Conservation (phyloP, 2,797 vertebrate genomes). For the Discoglossus pictus region DNA sequence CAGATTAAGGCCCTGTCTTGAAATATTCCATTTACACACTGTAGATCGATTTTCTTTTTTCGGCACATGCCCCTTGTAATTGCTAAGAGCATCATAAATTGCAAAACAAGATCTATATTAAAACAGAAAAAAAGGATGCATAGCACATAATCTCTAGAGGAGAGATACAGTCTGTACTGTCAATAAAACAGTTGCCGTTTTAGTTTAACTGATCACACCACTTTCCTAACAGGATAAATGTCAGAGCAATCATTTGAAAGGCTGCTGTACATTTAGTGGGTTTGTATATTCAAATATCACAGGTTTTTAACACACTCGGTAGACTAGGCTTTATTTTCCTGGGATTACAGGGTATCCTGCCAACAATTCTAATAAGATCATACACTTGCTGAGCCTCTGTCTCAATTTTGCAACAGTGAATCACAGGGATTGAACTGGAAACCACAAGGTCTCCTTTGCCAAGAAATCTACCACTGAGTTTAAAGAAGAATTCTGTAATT, state of each 20-base stretch:
- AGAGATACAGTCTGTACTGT: slow-evolving; percentile 39
- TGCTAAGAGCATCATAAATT: slow-evolving; percentile 53
- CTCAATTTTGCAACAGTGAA: slow-evolving; percentile 29
- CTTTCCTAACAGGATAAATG: slow-evolving; percentile 28
- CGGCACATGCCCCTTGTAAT: slow-evolving; percentile 48
- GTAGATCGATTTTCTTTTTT: slow-evolving; percentile 48
- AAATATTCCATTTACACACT: slow-evolving; percentile 53
- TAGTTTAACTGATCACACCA: slow-evolving; percentile 21
- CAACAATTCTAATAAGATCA: slow-evolving; percentile 39
- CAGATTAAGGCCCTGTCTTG: slow-evolving; percentile 44
- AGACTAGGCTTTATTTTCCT: slow-evolving; percentile 8
- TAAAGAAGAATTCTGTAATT: slow-evolving; percentile 27
- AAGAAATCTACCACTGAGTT: slow-evolving; percentile 38
- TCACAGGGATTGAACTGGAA: slow-evolving; percentile 31
- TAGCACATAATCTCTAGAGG: slow-evolving; percentile 34
- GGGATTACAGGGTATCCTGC: slow-evolving; percentile 26
- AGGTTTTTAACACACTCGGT: not conserved
- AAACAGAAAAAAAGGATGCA: slow-evolving; percentile 25
- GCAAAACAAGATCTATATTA: slow-evolving; percentile 52
- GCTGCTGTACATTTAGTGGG: slow-evolving; percentile 3
- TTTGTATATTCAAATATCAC: slow-evolving; percentile 22
- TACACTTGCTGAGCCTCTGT: slow-evolving; percentile 31
- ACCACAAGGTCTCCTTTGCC: slow-evolving; percentile 13
- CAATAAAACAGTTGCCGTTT: slow-evolving; percentile 43
- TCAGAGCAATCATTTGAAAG: slow-evolving; percentile 14